Base-by-base conservation (phyloP, 2,888 invertebrate genomes). In the Drosophila planitibia region DNA sequence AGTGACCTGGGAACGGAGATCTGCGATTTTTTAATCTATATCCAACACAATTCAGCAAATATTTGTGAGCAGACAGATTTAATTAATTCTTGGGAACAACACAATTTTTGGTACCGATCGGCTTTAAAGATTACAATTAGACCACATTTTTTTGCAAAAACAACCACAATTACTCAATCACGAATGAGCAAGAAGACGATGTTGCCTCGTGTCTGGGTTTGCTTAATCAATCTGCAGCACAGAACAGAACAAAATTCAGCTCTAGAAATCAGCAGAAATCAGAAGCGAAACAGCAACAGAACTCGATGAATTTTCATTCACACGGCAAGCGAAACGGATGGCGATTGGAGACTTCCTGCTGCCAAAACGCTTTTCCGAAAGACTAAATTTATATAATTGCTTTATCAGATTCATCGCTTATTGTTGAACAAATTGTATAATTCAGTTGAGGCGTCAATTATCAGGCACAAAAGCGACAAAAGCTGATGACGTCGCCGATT, bases 361-460 rank as follows among this genome's bases (percentile, higher is more conserved):
- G 28, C 57, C 70, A 71, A 61, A 75, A 70, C 76, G 79, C 83
- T 85, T 76, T 79, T 89, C 82, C 80, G 64, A 89, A 68, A 74
- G 68, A 71, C 80, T 82, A 78, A 84, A 82, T 85, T 89, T 84
- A 83, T 89, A 81, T 85, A 85, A 85, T 85, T 85, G 89, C 72
- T 72, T 89, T 83, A 85, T 85, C 86, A 79, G 86, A 84, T 82
- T 76, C 58, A 74, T 55, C 64, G 72, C 69, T 66, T 74, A 75
- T 86, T 85, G 89, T 89, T 76, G 68, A 71, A 62, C 51, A 85
- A 86, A 86, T 85, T 83, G 82, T 82, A 70, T 85, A 89, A 85
- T 85, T 83, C 89, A 76, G 77, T 78, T 74, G 76, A 75, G 81
- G 83, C 77, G 74, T 83, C 86, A 85, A 85, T 85, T 82, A 85